These are phyloP conservation scores for Xyliphius kryptos DNA, from an alignment of 2,113 vertebrate genomes.

Conservation along the genomic window DNA sequence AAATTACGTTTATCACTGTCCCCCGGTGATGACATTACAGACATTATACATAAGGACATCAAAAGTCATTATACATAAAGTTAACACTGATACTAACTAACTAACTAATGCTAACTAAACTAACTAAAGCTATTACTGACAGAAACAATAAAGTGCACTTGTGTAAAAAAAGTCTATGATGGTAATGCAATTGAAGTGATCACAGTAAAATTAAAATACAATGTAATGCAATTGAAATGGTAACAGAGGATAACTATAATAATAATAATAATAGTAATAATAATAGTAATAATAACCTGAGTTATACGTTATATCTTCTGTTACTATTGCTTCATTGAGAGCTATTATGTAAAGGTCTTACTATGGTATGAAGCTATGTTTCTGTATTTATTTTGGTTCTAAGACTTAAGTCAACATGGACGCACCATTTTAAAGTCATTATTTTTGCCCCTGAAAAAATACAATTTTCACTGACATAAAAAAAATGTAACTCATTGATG, in stretches of 20 bases:
- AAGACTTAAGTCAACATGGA: slow-evolving; percentile 4
- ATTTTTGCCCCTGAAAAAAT: slow-evolving; percentile 12
- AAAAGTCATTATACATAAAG: background rate
- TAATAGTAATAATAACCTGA: too few relatives aligned
- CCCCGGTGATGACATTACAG: too few relatives aligned
- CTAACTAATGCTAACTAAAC: too few relatives aligned
- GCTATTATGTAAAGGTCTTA: slow-evolving; percentile 17
- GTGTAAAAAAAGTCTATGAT: too few relatives aligned
- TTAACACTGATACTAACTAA: too few relatives aligned
- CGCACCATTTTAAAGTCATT: slow-evolving; percentile 14
- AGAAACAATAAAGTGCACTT: too few relatives aligned
- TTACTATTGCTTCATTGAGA: slow-evolving; percentile 5
- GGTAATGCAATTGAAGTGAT: too few relatives aligned
- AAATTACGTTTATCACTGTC: too few relatives aligned
- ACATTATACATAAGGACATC: too few relatives aligned
- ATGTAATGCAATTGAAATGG: too few relatives aligned
- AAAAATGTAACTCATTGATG: background rate
- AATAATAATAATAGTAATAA: background rate
- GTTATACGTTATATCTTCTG: background rate
- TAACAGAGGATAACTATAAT: background rate
- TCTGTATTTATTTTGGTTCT: slow-evolving; percentile 13
- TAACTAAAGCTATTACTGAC: too few relatives aligned
- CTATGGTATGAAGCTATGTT: slow-evolving; percentile 18
- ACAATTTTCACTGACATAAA: slow-evolving; percentile 10
- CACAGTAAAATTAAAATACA: too few relatives aligned